These are phyloP conservation scores for Apostichopus californicus DNA, from an alignment of 35 echinoderm and acorn worm species.

Conservation along the genomic window DNA sequence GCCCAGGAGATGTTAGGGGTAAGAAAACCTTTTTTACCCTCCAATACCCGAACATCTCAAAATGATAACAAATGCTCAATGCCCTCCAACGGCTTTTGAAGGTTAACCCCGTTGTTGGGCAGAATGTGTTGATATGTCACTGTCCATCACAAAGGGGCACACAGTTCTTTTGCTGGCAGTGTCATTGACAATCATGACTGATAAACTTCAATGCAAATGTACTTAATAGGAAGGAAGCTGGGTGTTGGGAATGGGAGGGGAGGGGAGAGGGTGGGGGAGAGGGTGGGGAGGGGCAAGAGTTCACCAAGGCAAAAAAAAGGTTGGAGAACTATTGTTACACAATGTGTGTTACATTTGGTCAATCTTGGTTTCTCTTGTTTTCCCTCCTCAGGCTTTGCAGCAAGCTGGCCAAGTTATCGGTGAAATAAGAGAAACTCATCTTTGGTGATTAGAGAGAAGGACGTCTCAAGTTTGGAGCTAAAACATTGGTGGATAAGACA, in stretches of 20 bases:
- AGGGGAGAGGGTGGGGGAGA: background rate
- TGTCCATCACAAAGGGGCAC: no score
- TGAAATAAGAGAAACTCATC: constrained; percentile 87
- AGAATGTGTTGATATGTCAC: no score
- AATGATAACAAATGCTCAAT: no score
- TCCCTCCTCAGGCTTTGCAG: constrained; percentile 81
- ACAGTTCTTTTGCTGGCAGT: no score
- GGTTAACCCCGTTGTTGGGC: no score
- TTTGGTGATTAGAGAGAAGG: constrained; percentile 66
- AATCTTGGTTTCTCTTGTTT: constrained; percentile 8
- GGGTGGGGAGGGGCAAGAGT: background rate
- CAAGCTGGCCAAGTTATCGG: constrained; percentile 86
- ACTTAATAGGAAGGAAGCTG: no score
- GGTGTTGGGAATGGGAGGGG: background rate
- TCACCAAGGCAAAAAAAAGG: background rate
- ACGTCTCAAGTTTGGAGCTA: background rate
- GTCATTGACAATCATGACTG: no score
- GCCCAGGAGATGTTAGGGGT: constrained; percentile 97
- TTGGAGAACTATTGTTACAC: background rate
- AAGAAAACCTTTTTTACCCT: background rate
- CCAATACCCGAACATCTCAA: no score
- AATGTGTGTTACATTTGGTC: no score
- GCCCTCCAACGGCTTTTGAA: no score
- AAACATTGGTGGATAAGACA: background rate
- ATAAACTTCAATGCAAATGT: no score